phyloP scores from a whole-genome alignment of 2,113 vertebrate genomes.

The Henicopernis longicauda region DNA sequence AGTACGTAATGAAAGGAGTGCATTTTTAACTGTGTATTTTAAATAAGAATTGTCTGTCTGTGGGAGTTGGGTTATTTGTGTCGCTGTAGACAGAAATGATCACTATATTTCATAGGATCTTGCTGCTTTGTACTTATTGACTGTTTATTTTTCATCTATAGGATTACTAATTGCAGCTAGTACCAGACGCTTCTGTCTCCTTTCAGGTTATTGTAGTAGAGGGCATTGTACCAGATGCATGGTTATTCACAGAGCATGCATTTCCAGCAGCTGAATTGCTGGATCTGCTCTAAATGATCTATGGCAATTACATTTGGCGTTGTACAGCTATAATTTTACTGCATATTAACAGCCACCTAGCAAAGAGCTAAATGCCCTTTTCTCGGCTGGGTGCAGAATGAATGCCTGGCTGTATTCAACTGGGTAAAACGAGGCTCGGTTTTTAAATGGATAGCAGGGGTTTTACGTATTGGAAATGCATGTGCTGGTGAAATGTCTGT shows the following conservation, averaged over 20 bases:
- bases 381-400: constrained; percentile 37
- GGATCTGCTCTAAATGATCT: constrained; percentile 62
- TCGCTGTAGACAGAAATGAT: background rate
- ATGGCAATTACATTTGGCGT: constrained; percentile 53
- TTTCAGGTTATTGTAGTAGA: constrained; percentile 49
- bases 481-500: background rate
- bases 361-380: constrained; percentile 62
- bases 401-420: background rate
- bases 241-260: constrained; percentile 36
- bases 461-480: background rate
- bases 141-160: constrained; percentile 44
- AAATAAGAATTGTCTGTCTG: background rate
- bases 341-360: constrained; percentile 70
- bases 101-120: background rate
- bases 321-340: constrained; percentile 70
- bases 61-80: background rate
- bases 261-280: constrained; percentile 61
- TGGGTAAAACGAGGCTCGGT: background rate
- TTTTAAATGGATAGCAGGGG: background rate
- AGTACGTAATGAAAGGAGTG: background rate
- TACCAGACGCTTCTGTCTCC: background rate
- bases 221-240: constrained; percentile 17
- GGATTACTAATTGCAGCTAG: constrained; percentile 35
- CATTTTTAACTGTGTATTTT: background rate
- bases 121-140: background rate